phyloP scores from a whole-genome alignment of 2,888 invertebrate genomes.

The Eupsilia transversa region DNA sequence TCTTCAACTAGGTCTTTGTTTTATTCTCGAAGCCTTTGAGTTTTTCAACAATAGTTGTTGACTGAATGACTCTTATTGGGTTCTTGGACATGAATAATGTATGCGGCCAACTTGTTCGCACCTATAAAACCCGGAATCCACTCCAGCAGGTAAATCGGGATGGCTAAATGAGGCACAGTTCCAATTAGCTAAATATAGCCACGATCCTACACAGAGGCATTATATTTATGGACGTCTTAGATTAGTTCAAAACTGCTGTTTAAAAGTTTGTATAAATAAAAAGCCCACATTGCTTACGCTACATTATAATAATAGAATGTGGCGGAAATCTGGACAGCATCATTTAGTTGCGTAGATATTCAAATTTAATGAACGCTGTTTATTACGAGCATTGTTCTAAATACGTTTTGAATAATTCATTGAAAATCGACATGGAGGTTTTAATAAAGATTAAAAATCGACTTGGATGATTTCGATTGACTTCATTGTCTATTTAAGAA shows the following conservation, averaged over 20 bases:
- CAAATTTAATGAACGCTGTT: slow-evolving; percentile 71
- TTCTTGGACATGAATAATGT: slow-evolving; percentile 79
- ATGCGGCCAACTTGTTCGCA: slow-evolving; percentile 58
- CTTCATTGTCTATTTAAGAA: neutral
- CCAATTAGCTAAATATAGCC: slow-evolving; percentile 57
- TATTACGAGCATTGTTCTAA: slow-evolving; percentile 64
- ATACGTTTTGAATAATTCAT: slow-evolving; percentile 57
- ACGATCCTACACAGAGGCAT: slow-evolving; percentile 50
- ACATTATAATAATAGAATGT: slow-evolving; percentile 75
- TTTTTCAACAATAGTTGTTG: slow-evolving; percentile 76
- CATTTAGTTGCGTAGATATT: slow-evolving; percentile 72
- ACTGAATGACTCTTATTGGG: slow-evolving; percentile 81
- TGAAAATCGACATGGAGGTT: slow-evolving; percentile 34
- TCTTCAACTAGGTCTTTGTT: slow-evolving; percentile 49
- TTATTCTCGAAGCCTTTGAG: slow-evolving; percentile 66
- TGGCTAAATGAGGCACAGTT: slow-evolving; percentile 40
- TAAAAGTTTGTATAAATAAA: slow-evolving; percentile 73
- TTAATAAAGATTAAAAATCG: slow-evolving; percentile 37
- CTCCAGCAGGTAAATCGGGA: slow-evolving; percentile 36
- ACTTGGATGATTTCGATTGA: slow-evolving; percentile 6
- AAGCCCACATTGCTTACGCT: slow-evolving; percentile 73
- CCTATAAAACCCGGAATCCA: slow-evolving; percentile 43
- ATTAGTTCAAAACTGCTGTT: slow-evolving; percentile 70
- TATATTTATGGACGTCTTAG: slow-evolving; percentile 64
- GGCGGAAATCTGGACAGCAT: slow-evolving; percentile 76